Percentiles rank a stretch among this genome's conserved stretches.
Conservation (phyloP, 2,797 vertebrate genomes). For the Bradypus variegatus region DNA sequence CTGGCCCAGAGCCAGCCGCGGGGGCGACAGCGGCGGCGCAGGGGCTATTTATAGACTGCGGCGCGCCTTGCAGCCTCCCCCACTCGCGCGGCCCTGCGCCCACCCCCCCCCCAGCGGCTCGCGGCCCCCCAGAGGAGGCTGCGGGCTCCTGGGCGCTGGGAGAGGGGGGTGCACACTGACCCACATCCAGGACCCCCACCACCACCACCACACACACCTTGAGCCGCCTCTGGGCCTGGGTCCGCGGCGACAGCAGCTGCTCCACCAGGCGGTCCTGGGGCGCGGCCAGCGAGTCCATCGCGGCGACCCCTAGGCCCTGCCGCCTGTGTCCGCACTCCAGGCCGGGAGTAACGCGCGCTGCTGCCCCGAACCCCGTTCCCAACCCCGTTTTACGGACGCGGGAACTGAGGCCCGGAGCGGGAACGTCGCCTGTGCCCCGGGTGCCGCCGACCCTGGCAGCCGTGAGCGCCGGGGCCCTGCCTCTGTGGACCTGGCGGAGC, state of each 20-base stretch:
- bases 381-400: background rate
- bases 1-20: conserved; percentile 45
- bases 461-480: conserved; percentile 10
- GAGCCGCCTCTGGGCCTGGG: conserved; percentile 79
- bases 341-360: background rate
- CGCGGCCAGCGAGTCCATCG: conserved; percentile 94
- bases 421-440: background rate
- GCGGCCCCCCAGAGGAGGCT: background rate
- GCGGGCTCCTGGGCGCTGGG: background rate
- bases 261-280: conserved; percentile 95
- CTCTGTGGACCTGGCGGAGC: background rate
- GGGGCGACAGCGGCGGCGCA: background rate
- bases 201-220: conserved; percentile 68
- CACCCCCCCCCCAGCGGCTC: background rate
- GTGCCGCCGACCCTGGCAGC: background rate
- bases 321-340: background rate
- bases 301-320: conserved; percentile 32
- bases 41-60: conserved; percentile 57
- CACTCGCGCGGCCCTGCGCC: background rate
- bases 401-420: background rate
- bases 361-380: background rate
- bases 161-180: background rate
- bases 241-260: conserved; percentile 89
- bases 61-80: background rate
- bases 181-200: background rate